Evolutionary conservation across 1,140 invertebrate species (phyloP).

Genomic region (Lethrus apterus): DNA sequence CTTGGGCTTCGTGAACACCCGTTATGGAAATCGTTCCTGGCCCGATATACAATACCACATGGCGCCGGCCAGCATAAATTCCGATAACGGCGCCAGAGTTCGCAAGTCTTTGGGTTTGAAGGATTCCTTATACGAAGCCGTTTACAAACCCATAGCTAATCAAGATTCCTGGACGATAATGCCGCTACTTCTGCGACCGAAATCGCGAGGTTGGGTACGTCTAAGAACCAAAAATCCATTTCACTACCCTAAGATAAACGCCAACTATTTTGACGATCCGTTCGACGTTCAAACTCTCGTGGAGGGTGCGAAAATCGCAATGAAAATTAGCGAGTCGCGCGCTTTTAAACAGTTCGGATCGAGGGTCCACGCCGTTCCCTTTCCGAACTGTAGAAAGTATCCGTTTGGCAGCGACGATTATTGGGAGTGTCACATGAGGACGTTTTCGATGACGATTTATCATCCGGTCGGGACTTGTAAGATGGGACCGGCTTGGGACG

Average conservation of each 20-base stretch:
- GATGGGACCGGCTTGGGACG: slow-evolving; percentile 73
- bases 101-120: slow-evolving; percentile 73
- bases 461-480: slow-evolving; percentile 74
- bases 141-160: slow-evolving; percentile 61
- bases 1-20: slow-evolving; percentile 76
- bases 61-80: slow-evolving; percentile 76
- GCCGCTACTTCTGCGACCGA: slow-evolving; percentile 70
- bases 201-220: slow-evolving; percentile 68
- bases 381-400: slow-evolving; percentile 70
- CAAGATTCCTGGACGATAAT: slow-evolving; percentile 75
- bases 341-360: slow-evolving; percentile 77
- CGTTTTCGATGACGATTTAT: slow-evolving; percentile 81
- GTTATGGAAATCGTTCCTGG: slow-evolving; percentile 61
- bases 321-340: slow-evolving; percentile 61
- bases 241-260: slow-evolving; percentile 76
- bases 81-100: slow-evolving; percentile 66
- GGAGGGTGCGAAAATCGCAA: slow-evolving; percentile 72
- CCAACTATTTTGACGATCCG: slow-evolving; percentile 78
- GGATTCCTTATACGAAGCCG: slow-evolving; percentile 70
- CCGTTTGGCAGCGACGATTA: slow-evolving; percentile 70
- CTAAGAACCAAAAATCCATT: slow-evolving; percentile 73
- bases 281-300: slow-evolving; percentile 68
- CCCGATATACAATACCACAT: slow-evolving; percentile 84
- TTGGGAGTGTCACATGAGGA: slow-evolving; percentile 77
- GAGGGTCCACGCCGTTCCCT: slow-evolving; percentile 60